Evolutionary conservation across 2,113 vertebrate genomes (phyloP), one percentile per base, ranked within the genome.

Genomic region (Entomyzon cyanotis): DNA sequence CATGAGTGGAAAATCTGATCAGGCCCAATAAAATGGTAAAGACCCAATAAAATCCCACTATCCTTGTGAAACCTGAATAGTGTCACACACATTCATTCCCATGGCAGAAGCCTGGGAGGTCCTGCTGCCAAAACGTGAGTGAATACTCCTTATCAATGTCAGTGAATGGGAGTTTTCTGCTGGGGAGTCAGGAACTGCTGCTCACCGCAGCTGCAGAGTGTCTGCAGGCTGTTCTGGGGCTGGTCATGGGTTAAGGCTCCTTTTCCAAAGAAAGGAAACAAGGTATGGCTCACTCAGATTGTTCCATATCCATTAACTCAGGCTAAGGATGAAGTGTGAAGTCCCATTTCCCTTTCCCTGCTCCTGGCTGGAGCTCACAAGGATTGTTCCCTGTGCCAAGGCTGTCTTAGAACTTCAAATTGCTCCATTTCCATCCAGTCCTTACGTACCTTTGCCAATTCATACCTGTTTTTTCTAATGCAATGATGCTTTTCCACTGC

Each of bases 21-120:
- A 25, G 44, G 33, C 65, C 65, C 44, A 33, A n/a, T 31, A 13
- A 62, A 75, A 55, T 28, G 20, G 24, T 28, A 65, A 77, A 50
- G 75, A n/a, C n/a, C 56, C 47, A 39, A 12, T n/a, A 50, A 58
- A 89, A 50, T 28, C 47, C 5, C 20, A 60, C 30, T 8, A 4
- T 28, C 15, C 31, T 47, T 47, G 21, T 33, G 33, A 71, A 67
- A 47, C 16, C 18, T 68, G 74, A 50, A 19, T 12, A 28, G 21
- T 65, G 74, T 25, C 44, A 20, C 15, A 3, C 33, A 1, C 1
- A 13, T 37, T 67, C 1, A 13, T 37, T 67, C 18, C 30, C 0
- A 5, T 27, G 49, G 55, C n/a, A 44, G 37, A 30, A 65, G 50
- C 31, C 39, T n/a, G 35, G 55, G n/a, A 39, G 31, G 22, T 73